Evolutionary conservation across 2,113 vertebrate species (phyloP), one percentile per base, ranked within the genome.

Genomic region (Heterotilapia buettikoferi): DNA sequence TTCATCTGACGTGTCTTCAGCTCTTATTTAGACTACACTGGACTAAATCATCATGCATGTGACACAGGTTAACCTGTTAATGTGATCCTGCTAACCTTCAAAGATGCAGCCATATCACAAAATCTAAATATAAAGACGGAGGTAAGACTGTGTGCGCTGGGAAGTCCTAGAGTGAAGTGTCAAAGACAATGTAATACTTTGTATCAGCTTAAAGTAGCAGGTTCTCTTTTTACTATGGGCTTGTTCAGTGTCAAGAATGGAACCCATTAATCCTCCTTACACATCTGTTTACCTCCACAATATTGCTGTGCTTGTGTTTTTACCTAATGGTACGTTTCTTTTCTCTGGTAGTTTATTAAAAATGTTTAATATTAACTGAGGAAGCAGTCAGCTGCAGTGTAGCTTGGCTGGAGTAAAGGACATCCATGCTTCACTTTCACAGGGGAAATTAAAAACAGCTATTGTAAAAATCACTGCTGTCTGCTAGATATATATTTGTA

Each of bases 401-500:
- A 52, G 45, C 7, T 78, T 29, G 45, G 43, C 29, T 78, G 16
- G 26, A 78, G 10, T 31, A 50, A 29, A 50, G 29, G 26, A 29
- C 68, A 76, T 29, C 68, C 9, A 26, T 19, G 21, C 68, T 47
- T 18, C 14, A 47, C 68, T 47, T 29, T 47, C 9, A 47, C 40
- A 76, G 16, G 68, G 68, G 40, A 76, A 76, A 47, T 76, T 76
- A 76, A 76, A 76, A 29, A 76, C 9, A n/a, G 71, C 43, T 19
- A 50, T 52, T 78, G 24, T 78, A 18, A 31, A 31, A 76, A 78
- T 31, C 16, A 11, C 45, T 78, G 45, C 40, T 31, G 71, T 13
- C 43, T 52, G 26, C 73, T 31, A n/a, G 73, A 52, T 31, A 31
- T 52, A 78, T 1, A 76, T 50, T 50, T 76, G 24, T 50, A 31